Evolutionary conservation across 2,113 vertebrate genomes (phyloP), one percentile per base, ranked within the genome.

Genomic region (Zingel zingel): DNA sequence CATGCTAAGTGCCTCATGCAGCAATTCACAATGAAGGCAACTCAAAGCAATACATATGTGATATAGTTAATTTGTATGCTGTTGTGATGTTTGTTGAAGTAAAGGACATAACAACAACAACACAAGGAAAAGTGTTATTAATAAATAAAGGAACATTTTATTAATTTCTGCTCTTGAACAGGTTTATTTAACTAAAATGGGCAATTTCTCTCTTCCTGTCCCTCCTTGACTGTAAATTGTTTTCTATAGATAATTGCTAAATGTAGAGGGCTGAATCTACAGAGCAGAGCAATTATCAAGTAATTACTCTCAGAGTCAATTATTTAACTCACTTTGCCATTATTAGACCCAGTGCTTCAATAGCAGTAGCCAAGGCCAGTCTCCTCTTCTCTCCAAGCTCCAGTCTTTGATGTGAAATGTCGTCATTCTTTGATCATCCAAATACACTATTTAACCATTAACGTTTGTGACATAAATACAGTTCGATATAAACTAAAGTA

Each of bases 231-330:
- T 71, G 75, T 85, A 72, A 62, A 75, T 14, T 80, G 53, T 16
- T 43, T 43, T 11, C 86, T 82, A 88, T 33, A 88, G 67, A 68
- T 81, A 65, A 90, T 70, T 80, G 47, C 77, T 69, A 30, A 62
- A 68, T 69, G 76, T 77, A 82, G n/a, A 39, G 14, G 51, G 19
- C 50, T 73, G 19, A 86, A 48, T 47, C 66, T 30, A 57, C 19
- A 79, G 75, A 77, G 51, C 18, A 79, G 25, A 80, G 75, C 65
- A 77, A 85, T 81, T 83, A 86, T 65, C 25, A 27, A 48, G 69
- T 86, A 79, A 88, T 78, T 75, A 79, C 59, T 54, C 16, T 30
- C 25, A 48, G n/a, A 86, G 48, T 58, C 43, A 61, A 69, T 84
- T 56, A 58, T 54, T 62, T 51, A 59, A 57, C 12, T 61, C 13